These are phyloP conservation scores for Chelonus insularis DNA, from an alignment of 1,140 invertebrate species.

Conservation along the genomic window DNA sequence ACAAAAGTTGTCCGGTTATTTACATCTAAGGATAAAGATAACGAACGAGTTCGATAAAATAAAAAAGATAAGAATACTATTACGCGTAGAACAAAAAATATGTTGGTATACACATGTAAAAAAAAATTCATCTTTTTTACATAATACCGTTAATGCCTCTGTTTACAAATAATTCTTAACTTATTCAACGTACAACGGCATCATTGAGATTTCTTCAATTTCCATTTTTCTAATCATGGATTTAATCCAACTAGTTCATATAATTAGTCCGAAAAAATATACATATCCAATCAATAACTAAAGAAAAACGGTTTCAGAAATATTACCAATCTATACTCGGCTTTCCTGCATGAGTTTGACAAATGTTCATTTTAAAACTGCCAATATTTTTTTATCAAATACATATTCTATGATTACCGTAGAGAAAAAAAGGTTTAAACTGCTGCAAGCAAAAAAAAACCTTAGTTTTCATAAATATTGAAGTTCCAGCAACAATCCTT, in stretches of 20 bases:
- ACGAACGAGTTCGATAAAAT: background rate
- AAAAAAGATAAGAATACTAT: conserved; percentile 9
- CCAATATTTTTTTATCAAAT: background rate
- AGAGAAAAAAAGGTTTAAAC: conserved; percentile 8
- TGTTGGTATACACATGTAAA: conserved; percentile 24
- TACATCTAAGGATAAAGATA: background rate
- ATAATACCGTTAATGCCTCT: background rate
- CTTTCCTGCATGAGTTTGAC: conserved; percentile 9
- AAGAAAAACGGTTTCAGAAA: conserved; percentile 1
- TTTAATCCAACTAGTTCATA: conserved; percentile 6
- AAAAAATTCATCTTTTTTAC: background rate
- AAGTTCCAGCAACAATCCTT: background rate
- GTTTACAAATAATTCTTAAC: background rate
- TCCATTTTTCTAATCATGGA: conserved; percentile 2
- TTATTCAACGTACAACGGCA: background rate
- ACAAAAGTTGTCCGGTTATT: conserved; percentile 3
- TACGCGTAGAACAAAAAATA: conserved; percentile 33
- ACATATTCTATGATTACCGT: background rate
- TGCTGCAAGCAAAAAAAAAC: conserved; percentile 11
- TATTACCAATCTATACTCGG: background rate
- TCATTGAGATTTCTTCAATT: conserved; percentile 15
- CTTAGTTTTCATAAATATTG: conserved; percentile 11
- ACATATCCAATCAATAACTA: background rate
- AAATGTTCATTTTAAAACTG: background rate
- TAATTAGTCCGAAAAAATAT: background rate